phyloP scores from a whole-genome alignment of 2,888 invertebrate species.

The Tetranychus piercei region DNA sequence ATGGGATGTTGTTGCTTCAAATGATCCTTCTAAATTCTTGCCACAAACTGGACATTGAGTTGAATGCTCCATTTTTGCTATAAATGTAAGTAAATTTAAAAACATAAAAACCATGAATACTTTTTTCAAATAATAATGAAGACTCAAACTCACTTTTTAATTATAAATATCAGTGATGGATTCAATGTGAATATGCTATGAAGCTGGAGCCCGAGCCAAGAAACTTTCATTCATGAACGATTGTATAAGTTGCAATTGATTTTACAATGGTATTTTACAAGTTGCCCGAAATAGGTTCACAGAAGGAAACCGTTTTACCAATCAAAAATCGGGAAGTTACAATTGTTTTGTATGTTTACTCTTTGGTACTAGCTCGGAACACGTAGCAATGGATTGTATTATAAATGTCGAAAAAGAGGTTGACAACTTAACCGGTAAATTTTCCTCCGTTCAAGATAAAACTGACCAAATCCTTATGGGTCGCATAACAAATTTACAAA shows the following conservation, averaged over 20 bases:
- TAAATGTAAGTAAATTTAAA: too few relatives aligned
- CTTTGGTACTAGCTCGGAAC: background rate
- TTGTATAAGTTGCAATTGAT: too few relatives aligned
- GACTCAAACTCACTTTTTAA: too few relatives aligned
- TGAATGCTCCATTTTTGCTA: background rate
- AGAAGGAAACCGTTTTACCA: too few relatives aligned
- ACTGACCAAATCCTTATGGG: conserved; percentile 50
- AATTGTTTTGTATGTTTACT: background rate
- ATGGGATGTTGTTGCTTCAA: background rate
- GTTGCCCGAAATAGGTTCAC: too few relatives aligned
- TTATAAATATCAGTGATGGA: too few relatives aligned
- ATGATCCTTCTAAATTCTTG: background rate
- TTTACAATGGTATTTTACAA: too few relatives aligned
- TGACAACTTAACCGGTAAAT: conserved; percentile 64
- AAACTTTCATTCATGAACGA: too few relatives aligned
- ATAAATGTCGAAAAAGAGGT: conserved; percentile 59
- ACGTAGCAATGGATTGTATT: conserved; percentile 6
- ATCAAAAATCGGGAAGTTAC: background rate
- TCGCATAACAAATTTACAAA: conserved; percentile 50
- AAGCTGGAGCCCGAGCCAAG: too few relatives aligned
- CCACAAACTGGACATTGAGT: conserved; percentile 9
- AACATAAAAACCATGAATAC: too few relatives aligned
- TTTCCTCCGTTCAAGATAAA: conserved; percentile 53
- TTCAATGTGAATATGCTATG: too few relatives aligned
- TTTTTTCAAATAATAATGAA: too few relatives aligned